Evolutionary conservation across 2,888 invertebrate species (phyloP), one percentile per base, ranked within the genome.

Genomic region (Lasioglossum calceatum): DNA sequence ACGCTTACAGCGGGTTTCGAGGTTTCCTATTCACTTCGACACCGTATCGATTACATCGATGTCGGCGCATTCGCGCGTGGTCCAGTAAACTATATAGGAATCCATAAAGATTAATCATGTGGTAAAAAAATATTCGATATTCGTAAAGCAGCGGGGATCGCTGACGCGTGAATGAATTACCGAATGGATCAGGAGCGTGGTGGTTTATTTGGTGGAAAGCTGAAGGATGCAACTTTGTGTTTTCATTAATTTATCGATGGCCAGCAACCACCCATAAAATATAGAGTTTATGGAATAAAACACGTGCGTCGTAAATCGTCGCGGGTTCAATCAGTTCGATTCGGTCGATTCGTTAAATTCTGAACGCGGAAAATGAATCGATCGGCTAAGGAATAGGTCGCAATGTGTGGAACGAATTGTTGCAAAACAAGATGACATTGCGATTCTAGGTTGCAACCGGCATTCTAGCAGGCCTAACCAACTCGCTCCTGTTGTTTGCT

Each of bases 401-500:
- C 27, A 27, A 61, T 5, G 61, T 7, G 67, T 19, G 36, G 7
- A 32, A 16, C 7, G 67, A 67, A 67, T 44, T 8, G 32, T 36
- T 36, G 19, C 67, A 19, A 19, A 67, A 67, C 67, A 67, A 36
- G 67, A 67, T 19, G 67, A 67, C 67, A 32, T 36, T 16, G 19
- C 67, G 67, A 36, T 74, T 76, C 71, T 58, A 64, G n/a, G 81
- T 77, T 67, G 71, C 27, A 77, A 42, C 42, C 47, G 50, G 61
- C 79, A 74, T 86, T 82, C 79, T 54, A 12, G 39, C 23, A 12
- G 19, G 70, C 70, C 72, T 77, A 44, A 64, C 61, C 78, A 32
- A 42, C 42, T 19, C 47, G 39, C 54, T 36, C 64, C 61, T 77
- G 79, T 72, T 85, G 85, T 90, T 82, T 90, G 83, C 64, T 50